A percentile compares a stretch with the other conserved stretches of the same genome.
Conservation (phyloP, 2,888 invertebrate species). For the Mylabris sibirica region DNA sequence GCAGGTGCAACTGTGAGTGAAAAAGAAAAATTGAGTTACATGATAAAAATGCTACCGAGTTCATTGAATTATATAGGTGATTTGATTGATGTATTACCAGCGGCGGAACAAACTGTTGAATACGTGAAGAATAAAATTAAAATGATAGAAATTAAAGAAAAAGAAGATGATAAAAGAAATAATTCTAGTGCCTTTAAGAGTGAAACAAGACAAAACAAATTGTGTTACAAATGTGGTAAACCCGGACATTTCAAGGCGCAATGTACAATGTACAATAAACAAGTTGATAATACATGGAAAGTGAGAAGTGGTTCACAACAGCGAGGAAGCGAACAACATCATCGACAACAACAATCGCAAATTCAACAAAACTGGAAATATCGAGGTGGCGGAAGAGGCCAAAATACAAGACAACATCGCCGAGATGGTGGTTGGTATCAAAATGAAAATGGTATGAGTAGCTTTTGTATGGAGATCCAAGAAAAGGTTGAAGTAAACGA, state of each 20-base stretch:
- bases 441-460: not conserved
- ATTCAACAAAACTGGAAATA: too few relatives aligned
- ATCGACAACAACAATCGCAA: too few relatives aligned
- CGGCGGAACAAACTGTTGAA: not conserved
- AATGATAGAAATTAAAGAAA: not conserved
- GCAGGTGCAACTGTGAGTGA: conserved; percentile 37
- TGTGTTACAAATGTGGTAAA: not conserved
- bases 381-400: too few relatives aligned
- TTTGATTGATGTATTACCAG: conserved; percentile 1
- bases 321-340: too few relatives aligned
- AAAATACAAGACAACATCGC: too few relatives aligned
- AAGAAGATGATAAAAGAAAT: not conserved
- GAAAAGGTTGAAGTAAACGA: not conserved
- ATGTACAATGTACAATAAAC: too few relatives aligned
- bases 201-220: not conserved
- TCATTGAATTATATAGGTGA: conserved; percentile 15
- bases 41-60: not conserved
- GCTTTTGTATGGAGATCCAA: not conserved
- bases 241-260: too few relatives aligned
- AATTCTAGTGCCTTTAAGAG: not conserved
- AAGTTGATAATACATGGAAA: too few relatives aligned
- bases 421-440: too few relatives aligned
- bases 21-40: conserved; percentile 32
- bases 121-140: not conserved
- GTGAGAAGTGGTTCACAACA: too few relatives aligned